phyloP scores from a whole-genome alignment of 30 jellyfish, hydroid and myxozoan genomes.

The Catostylus mosaicus region DNA sequence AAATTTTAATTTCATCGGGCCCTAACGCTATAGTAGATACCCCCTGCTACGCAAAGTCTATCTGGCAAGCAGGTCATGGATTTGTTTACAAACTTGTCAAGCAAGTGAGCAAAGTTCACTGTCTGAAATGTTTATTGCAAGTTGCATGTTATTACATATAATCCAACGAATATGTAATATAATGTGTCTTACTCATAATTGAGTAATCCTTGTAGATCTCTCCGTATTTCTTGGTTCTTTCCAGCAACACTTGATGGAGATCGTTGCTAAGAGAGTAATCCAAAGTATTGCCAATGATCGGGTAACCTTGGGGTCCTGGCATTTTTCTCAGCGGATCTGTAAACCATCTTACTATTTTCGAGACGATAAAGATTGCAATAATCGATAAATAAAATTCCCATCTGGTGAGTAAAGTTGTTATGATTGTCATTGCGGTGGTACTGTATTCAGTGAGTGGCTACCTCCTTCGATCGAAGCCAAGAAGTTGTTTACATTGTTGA shows the following conservation, averaged over 20 bases:
- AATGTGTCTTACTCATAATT: conserved; percentile 22
- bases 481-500: too few species aligned
- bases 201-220: conserved; percentile 22
- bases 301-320: conserved; percentile 59
- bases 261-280: conserved; percentile 17
- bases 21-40: too few species aligned
- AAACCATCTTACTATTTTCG: conserved; percentile 46
- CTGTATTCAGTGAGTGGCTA: too few species aligned
- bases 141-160: too few species aligned
- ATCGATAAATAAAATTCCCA: conserved; percentile 39
- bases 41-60: too few species aligned
- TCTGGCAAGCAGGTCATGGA: too few species aligned
- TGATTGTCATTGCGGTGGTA: conserved; percentile 11
- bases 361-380: conserved; percentile 1
- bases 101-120: too few species aligned
- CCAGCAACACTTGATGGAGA: conserved; percentile 7
- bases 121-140: too few species aligned
- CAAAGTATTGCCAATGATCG: conserved; percentile 45
- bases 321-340: conserved; percentile 26
- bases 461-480: too few species aligned
- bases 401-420: conserved; percentile 16
- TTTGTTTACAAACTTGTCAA: too few species aligned
- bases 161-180: too few species aligned
- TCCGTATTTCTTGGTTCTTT: conserved; percentile 46
- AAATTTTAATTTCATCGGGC: too few species aligned